Conservation (phyloP, 2,888 invertebrate species). For the Watsonalla cultraria region DNA sequence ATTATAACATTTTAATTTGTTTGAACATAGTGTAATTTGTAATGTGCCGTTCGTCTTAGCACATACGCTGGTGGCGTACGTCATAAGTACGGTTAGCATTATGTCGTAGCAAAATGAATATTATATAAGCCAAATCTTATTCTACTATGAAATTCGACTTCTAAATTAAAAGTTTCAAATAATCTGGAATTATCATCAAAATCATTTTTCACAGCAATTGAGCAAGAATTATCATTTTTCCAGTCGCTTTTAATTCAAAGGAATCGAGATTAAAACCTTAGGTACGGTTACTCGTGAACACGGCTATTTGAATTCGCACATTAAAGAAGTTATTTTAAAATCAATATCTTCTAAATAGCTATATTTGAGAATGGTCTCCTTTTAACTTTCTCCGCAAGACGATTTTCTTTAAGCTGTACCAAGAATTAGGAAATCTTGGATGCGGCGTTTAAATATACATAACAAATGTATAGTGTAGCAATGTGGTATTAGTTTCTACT, state of each 20-base stretch:
- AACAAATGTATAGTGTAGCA: too few species aligned
- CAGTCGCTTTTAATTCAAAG: slow-evolving; percentile 3
- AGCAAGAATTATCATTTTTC: neutral
- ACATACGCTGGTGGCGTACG: too few species aligned
- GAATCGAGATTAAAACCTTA: slow-evolving; percentile 1
- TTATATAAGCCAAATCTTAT: too few species aligned
- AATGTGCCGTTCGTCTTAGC: too few species aligned
- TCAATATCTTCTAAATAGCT: slow-evolving; percentile 36
- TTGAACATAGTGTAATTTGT: too few species aligned
- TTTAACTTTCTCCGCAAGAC: slow-evolving; percentile 34
- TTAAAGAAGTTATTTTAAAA: slow-evolving; percentile 40
- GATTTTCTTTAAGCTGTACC: slow-evolving; percentile 19
- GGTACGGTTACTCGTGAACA: slow-evolving; percentile 4
- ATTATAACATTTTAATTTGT: too few species aligned
- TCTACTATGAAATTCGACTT: too few species aligned
- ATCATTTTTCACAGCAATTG: neutral
- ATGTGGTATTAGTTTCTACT: too few species aligned
- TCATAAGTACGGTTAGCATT: too few species aligned
- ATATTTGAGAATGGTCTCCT: slow-evolving; percentile 33
- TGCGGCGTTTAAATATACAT: slow-evolving; percentile 7
- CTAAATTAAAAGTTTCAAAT: neutral
- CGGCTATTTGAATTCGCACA: slow-evolving; percentile 26
- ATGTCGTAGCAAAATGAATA: too few species aligned
- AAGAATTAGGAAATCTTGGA: slow-evolving; percentile 6
- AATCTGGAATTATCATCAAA: neutral